Percentiles rank a stretch among this genome's conserved stretches.
These are phyloP conservation scores for Drosophila atripex DNA, from an alignment of 2,888 invertebrate genomes.

Conservation along the genomic window DNA sequence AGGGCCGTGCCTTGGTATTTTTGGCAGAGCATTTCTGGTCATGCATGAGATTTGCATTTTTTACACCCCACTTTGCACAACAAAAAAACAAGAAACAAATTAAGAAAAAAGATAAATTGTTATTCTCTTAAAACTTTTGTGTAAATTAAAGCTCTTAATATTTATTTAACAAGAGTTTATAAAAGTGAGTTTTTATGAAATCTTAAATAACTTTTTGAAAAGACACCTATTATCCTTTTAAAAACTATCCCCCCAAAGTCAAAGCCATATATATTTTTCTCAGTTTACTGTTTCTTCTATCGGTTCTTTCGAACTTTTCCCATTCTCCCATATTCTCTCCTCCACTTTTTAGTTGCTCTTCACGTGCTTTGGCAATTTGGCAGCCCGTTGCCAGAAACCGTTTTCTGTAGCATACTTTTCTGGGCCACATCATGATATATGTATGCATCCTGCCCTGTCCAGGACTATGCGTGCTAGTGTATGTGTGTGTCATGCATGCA, in stretches of 20 bases:
- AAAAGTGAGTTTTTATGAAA: too few species aligned
- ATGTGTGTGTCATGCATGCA: slow-evolving; percentile 44
- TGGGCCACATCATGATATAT: slow-evolving; percentile 61
- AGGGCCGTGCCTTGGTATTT: slow-evolving; percentile 66
- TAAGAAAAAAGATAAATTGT: too few species aligned
- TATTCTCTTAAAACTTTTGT: too few species aligned
- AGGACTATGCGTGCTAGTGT: slow-evolving; percentile 1
- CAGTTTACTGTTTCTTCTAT: slow-evolving; percentile 1
- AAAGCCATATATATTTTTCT: neutral
- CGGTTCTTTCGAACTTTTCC: slow-evolving; percentile 6
- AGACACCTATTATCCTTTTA: neutral
- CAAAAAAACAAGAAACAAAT: neutral
- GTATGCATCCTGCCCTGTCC: slow-evolving; percentile 11
- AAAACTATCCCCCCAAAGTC: neutral
- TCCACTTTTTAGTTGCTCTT: slow-evolving; percentile 12
- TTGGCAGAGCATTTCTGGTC: slow-evolving; percentile 61
- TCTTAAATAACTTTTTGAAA: neutral
- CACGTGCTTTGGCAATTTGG: slow-evolving; percentile 59
- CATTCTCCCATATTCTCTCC: neutral
- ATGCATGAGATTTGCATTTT: slow-evolving; percentile 78
- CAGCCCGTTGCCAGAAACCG: slow-evolving; percentile 50
- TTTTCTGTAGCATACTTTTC: slow-evolving; percentile 70
- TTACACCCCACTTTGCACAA: slow-evolving; percentile 38
- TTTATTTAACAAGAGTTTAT: too few species aligned
- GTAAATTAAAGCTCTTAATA: too few species aligned